phyloP scores from a whole-genome alignment of 2,888 invertebrate species.

The Chaetogeoica ovagalla region DNA sequence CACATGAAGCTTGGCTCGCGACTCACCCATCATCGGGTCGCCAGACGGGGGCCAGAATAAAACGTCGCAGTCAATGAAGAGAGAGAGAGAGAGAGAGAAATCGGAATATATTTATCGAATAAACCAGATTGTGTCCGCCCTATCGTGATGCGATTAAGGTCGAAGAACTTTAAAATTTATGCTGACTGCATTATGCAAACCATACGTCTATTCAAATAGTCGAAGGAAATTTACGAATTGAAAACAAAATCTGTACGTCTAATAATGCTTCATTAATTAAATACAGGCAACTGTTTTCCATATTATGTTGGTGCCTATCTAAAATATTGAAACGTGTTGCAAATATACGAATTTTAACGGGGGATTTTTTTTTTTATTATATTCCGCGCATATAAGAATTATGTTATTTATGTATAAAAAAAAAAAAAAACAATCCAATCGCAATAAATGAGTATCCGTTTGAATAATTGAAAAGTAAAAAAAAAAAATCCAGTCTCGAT shows the following conservation, averaged over 20 bases:
- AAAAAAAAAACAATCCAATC: no score
- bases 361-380: no score
- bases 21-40: conserved; percentile 3
- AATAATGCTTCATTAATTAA: background rate
- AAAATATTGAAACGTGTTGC: background rate
- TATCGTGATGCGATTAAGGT: conserved; percentile 24
- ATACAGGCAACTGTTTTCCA: background rate
- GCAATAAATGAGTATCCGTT: no score
- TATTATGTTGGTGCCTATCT: background rate
- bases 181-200: conserved; percentile 31
- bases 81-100: conserved; percentile 5
- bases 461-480: no score
- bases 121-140: conserved; percentile 38
- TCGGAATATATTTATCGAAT: conserved; percentile 17
- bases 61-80: background rate
- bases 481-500: no score
- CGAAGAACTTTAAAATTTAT: conserved; percentile 48
- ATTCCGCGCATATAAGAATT: no score
- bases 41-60: conserved; percentile 22
- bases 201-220: no score
- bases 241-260: background rate
- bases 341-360: background rate
- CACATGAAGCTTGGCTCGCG: conserved; percentile 29
- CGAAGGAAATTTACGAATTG: conserved; percentile 5
- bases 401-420: no score